Percentiles rank a stretch among this genome's conserved stretches.
phyloP scores from a whole-genome alignment of 1,140 invertebrate genomes.

The Drosophila pandora region DNA sequence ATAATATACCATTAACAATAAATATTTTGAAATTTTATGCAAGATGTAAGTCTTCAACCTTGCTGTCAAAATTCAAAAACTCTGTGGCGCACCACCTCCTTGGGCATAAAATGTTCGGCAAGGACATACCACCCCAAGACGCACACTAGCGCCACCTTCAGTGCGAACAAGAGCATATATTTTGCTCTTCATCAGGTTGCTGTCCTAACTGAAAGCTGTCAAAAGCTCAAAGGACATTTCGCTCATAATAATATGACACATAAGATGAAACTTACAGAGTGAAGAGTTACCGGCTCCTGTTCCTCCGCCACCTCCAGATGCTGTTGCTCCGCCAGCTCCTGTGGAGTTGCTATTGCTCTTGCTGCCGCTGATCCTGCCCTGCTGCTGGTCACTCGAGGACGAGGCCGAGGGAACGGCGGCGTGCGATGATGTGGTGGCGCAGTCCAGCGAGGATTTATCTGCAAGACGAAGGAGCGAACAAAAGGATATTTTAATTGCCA shows the following conservation, averaged over 20 bases:
- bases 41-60: too few relatives aligned
- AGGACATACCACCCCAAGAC: slow-evolving; percentile 15
- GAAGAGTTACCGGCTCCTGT: slow-evolving; percentile 43
- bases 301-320: slow-evolving; percentile 24
- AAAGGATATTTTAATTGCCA: slow-evolving; percentile 68
- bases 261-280: slow-evolving; percentile 62
- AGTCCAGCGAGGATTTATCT: slow-evolving; percentile 80
- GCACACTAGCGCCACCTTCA: slow-evolving; percentile 54
- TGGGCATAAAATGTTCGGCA: not conserved
- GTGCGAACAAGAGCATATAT: slow-evolving; percentile 1
- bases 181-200: slow-evolving; percentile 41
- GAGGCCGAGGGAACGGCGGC: slow-evolving; percentile 54
- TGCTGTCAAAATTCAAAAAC: not conserved
- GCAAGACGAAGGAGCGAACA: slow-evolving; percentile 36
- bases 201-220: slow-evolving; percentile 73
- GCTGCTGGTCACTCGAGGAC: slow-evolving; percentile 47
- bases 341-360: slow-evolving; percentile 58
- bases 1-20: too few relatives aligned
- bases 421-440: slow-evolving; percentile 71
- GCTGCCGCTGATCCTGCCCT: slow-evolving; percentile 65
- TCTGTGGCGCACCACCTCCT: not conserved
- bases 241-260: slow-evolving; percentile 21
- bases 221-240: slow-evolving; percentile 53
- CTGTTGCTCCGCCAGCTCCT: slow-evolving; percentile 29
- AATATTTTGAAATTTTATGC: too few relatives aligned